A percentile compares a stretch with the other conserved stretches of the same genome.
phyloP scores from a whole-genome alignment of 1,140 invertebrate genomes.

The Bradysia coprophila region DNA sequence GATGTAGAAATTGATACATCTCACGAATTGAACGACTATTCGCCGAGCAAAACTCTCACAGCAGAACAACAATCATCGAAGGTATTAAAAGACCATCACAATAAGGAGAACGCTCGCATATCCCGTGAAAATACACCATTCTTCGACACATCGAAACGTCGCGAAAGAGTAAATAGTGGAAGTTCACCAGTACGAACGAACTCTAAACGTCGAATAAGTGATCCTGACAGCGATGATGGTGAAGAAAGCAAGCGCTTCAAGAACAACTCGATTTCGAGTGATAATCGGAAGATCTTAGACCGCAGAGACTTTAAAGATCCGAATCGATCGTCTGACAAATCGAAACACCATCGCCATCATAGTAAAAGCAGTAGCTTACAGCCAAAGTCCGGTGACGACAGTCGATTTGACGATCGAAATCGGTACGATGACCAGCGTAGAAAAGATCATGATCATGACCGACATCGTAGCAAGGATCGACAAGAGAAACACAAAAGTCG shows the following conservation, averaged over 20 bases:
- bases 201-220: constrained; percentile 53
- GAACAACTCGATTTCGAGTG: constrained; percentile 25
- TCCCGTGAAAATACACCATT: neutral
- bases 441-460: constrained; percentile 4
- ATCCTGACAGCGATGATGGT: constrained; percentile 47
- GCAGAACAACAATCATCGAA: too few species aligned
- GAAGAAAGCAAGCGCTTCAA: constrained; percentile 56
- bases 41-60: too few species aligned
- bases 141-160: neutral
- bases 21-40: too few species aligned
- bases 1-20: neutral
- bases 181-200: constrained; percentile 42
- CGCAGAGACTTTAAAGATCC: constrained; percentile 55
- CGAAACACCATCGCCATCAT: neutral
- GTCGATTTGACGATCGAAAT: neutral
- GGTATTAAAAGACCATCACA: constrained; percentile 16
- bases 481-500: neutral
- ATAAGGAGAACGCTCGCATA: constrained; percentile 14
- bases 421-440: constrained; percentile 4
- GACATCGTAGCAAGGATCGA: neutral
- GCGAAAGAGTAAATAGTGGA: constrained; percentile 12
- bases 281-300: constrained; percentile 32
- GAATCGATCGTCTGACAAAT: constrained; percentile 1
- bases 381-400: neutral
- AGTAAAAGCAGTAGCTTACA: neutral